phyloP scores from a whole-genome alignment of 2,888 invertebrate species.

The Heliconius cydno region DNA sequence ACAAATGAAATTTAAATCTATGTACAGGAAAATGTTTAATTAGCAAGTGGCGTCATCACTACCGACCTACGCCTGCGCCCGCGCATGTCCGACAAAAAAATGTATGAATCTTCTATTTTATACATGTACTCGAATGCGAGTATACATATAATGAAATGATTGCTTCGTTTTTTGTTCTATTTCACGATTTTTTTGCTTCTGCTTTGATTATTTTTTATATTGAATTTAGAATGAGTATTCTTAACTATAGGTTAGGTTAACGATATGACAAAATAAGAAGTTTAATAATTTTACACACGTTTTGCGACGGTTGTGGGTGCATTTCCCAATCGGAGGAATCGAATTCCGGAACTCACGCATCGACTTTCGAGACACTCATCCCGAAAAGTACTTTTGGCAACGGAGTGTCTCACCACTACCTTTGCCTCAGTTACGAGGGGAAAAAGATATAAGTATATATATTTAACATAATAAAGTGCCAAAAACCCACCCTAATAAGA shows the following conservation, averaged over 20 bases:
- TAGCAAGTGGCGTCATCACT: conserved; percentile 58
- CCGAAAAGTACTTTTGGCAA: not conserved
- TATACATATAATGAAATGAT: conserved; percentile 25
- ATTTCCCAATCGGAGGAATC: not conserved
- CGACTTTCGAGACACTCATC: not conserved
- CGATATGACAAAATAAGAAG: no score
- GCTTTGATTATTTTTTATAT: not conserved
- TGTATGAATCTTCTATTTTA: conserved; percentile 36
- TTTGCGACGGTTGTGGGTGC: no score
- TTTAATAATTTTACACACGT: no score
- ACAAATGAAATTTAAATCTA: conserved; percentile 1
- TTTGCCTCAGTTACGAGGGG: no score
- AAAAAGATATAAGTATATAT: no score
- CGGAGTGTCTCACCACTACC: no score
- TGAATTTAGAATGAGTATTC: not conserved
- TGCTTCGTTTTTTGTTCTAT: conserved; percentile 30
- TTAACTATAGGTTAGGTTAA: no score
- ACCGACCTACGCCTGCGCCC: conserved; percentile 51
- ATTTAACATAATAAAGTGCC: no score
- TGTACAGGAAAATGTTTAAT: conserved; percentile 27
- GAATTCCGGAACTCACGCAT: no score
- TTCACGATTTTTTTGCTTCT: conserved; percentile 17
- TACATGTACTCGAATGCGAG: not conserved
- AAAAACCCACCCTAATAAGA: no score
- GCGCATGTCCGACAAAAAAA: conserved; percentile 39